These are phyloP conservation scores for Hemichromis elongatus DNA, from an alignment of 2,113 vertebrate species.

Conservation along the genomic window DNA sequence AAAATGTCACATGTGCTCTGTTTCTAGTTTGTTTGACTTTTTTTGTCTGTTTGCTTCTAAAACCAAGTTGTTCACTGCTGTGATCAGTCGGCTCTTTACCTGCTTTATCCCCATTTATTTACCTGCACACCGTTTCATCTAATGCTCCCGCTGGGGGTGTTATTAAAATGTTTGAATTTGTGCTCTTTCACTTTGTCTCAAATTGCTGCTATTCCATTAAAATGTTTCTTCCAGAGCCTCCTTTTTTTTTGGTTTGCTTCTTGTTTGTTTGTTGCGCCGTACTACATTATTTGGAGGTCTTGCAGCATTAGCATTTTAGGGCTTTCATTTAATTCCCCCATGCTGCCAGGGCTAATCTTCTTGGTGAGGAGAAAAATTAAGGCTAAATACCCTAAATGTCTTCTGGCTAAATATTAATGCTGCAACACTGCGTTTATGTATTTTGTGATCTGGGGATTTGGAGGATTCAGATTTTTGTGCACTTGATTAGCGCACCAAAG, in stretches of 20 bases:
- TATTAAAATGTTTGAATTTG: conserved; percentile 32
- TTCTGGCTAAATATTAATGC: not conserved
- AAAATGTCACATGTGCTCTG: not conserved
- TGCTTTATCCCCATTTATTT: not conserved
- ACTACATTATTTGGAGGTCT: not conserved
- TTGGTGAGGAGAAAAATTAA: not conserved
- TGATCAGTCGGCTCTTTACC: not conserved
- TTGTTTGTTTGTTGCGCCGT: not conserved
- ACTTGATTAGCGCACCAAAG: not conserved
- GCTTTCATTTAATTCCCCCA: not conserved
- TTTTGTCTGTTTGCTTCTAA: not conserved
- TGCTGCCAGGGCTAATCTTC: not conserved
- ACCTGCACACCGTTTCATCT: not conserved
- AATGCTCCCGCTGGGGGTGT: not conserved
- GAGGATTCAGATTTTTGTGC: not conserved
- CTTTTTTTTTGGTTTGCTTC: not conserved
- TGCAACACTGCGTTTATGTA: not conserved
- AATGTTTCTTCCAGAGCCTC: not conserved
- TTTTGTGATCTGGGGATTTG: not conserved
- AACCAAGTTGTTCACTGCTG: not conserved
- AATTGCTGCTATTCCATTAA: not conserved
- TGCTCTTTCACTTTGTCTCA: not conserved
- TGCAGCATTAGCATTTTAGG: not conserved
- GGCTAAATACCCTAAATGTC: not conserved
- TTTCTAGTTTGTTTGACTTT: not conserved